Base-by-base conservation (phyloP, 2,797 vertebrate species). In the Chaetodon trifasciatus region DNA sequence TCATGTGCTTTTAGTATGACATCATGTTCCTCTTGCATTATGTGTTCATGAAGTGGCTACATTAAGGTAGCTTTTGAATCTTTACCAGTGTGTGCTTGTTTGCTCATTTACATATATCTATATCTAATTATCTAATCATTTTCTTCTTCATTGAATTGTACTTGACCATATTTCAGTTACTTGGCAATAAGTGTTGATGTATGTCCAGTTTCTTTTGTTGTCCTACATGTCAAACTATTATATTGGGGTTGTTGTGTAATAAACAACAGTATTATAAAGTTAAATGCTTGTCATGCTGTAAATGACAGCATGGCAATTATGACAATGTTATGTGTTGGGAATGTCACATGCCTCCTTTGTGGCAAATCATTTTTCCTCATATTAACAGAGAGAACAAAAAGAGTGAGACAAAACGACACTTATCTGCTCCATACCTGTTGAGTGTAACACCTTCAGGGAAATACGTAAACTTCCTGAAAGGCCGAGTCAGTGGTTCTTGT, bases 341-440 rank as follows among this genome's bases (percentile, higher is more conserved):
- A 4, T 1, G 40, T 57, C 19, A 8, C 23, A 15, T 19, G 6
- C 39, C 37, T 60, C 13, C 5, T 53, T 32, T 49, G 13, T 6
- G 46, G 16, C 6, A 4, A 57, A 63, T 47, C 15, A 23, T 57
- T 50, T 39, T 23, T 62, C 32, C 6, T 64, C 8, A 21, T 70
- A 40, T 63, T 75, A 28, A 12, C 17, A 74, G 23, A 50, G 5
- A 32, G 8, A 50, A 42, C 44, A n/a, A 42, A 44, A 11, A 3
- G 8, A 17, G 4, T 35, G 0, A 12, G 16, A 37, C 23, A 15
- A 65, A 42, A 49, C 9, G n/a, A 28, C 55, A 53, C 0, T 2
- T 5, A 9, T 13, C 7, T 1, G 13, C 24, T 17, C 23, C n/a
- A 35, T 37, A 76, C 64, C 74, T 82, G 80, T 78, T 82, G 80